Evolutionary conservation across 2,797 vertebrate species (phyloP).

Genomic region (Scolopax bukidnonensis): DNA sequence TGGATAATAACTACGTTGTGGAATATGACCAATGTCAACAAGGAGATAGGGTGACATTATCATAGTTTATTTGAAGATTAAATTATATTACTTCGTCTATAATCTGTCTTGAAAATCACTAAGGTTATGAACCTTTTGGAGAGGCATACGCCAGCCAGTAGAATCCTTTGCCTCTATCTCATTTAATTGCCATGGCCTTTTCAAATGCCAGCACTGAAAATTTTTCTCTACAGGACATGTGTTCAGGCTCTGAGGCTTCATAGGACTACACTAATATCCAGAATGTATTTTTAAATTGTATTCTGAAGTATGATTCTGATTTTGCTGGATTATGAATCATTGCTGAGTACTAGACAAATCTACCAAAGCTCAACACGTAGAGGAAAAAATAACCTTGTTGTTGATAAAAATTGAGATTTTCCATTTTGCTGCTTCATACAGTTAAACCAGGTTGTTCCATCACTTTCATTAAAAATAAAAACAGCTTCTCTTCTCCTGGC

Average conservation of each 20-base stretch:
- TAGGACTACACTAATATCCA: background rate
- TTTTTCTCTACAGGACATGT: background rate
- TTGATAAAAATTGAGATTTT: background rate
- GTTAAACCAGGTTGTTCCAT: background rate
- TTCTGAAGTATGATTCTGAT: background rate
- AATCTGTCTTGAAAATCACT: background rate
- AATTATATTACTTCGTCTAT: background rate
- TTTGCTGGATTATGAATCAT: background rate
- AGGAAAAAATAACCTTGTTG: background rate
- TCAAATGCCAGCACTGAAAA: background rate
- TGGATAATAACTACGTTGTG: background rate
- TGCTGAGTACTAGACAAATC: background rate
- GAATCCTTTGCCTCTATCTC: background rate
- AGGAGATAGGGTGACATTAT: background rate
- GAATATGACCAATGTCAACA: background rate
- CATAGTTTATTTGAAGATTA: background rate
- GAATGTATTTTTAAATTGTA: background rate
- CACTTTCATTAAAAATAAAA: background rate
- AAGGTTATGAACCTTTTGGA: background rate
- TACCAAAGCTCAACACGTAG: background rate
- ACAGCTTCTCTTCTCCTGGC: background rate
- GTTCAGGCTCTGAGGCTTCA: background rate
- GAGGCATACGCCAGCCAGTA: background rate
- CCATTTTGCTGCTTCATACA: background rate
- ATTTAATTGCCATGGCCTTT: conserved; percentile 7